Percentiles rank a stretch among this genome's conserved stretches.
These are phyloP conservation scores for Orchestia grillus DNA, from an alignment of 1,140 invertebrate genomes.

Conservation along the genomic window DNA sequence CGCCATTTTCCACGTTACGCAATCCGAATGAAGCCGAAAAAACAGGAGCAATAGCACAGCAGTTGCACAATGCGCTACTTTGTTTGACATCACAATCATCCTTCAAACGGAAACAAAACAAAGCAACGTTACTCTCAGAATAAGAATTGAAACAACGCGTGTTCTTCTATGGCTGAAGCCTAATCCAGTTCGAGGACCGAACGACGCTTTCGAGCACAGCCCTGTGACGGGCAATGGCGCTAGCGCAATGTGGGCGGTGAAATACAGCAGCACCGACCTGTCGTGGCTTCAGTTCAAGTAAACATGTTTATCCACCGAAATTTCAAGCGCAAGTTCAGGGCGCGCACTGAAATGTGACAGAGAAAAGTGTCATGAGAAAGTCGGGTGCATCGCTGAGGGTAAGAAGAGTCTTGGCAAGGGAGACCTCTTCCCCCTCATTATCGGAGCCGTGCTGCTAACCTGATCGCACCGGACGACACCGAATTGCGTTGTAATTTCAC, in stretches of 20 bases:
- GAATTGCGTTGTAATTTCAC: background rate
- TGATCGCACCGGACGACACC: background rate
- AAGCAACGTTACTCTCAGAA: background rate
- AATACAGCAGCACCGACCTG: background rate
- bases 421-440: background rate
- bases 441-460: background rate
- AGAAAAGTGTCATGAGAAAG: background rate
- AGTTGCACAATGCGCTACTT: background rate
- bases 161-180: background rate
- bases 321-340: background rate
- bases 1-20: background rate
- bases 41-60: background rate
- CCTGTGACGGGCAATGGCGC: too few relatives aligned
- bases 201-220: background rate
- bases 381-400: background rate
- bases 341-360: background rate
- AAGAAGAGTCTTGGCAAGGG: background rate
- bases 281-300: background rate
- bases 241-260: background rate
- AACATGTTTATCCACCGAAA: background rate
- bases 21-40: background rate
- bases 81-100: background rate
- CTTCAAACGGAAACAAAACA: background rate
- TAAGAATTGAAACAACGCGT: background rate
- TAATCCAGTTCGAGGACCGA: background rate